phyloP scores from a whole-genome alignment of 2,797 vertebrate species.

The Diplodus sargus region DNA sequence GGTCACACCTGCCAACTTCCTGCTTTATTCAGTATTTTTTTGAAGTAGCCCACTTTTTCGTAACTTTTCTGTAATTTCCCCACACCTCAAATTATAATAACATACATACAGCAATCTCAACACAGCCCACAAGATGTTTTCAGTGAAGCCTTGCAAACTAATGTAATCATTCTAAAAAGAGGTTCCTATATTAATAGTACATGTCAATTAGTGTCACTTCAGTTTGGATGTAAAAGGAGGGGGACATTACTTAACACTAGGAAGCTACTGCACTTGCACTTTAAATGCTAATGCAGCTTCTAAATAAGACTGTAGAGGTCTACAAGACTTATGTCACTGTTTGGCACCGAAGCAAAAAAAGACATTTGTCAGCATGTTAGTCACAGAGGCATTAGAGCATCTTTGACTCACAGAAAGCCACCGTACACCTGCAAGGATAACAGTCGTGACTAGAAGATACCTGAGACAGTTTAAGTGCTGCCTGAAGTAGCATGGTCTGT shows the following conservation, averaged over 20 bases:
- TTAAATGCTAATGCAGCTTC: neutral
- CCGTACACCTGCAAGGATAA: constrained; percentile 15
- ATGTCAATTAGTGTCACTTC: constrained; percentile 8
- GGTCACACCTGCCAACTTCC: constrained; percentile 32
- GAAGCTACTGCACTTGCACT: neutral
- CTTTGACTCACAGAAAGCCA: constrained; percentile 14
- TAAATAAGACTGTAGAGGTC: constrained; percentile 1
- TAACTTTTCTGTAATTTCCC: constrained; percentile 3
- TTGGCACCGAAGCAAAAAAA: neutral
- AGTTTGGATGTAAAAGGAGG: neutral
- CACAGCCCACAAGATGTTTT: neutral
- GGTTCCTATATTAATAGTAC: neutral
- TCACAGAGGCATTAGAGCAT: constrained; percentile 10
- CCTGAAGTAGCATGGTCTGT: neutral
- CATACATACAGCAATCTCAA: neutral
- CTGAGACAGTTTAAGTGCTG: neutral
- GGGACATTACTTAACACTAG: neutral
- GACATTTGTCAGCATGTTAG: constrained; percentile 13
- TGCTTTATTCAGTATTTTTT: neutral
- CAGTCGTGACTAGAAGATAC: constrained; percentile 3
- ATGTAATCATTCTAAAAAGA: neutral
- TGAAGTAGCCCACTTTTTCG: neutral
- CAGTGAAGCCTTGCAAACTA: neutral
- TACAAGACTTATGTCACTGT: neutral
- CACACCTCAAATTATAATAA: neutral